These are phyloP conservation scores for Pandion haliaetus DNA, from an alignment of 2,113 vertebrate genomes.

Conservation along the genomic window DNA sequence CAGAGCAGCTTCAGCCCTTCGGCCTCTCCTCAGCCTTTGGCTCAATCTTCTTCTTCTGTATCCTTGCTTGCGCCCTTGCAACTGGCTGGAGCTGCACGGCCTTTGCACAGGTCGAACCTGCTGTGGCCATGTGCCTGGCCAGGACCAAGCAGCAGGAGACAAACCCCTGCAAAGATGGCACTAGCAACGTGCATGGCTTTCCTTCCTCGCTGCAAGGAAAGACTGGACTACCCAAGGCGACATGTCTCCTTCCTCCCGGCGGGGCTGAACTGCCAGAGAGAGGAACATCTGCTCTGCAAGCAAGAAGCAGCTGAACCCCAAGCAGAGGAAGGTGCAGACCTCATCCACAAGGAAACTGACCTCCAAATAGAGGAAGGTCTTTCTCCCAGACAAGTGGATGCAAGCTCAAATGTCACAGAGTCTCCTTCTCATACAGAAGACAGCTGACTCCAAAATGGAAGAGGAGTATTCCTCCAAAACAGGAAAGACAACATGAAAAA, in stretches of 20 bases:
- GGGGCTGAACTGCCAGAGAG: not conserved
- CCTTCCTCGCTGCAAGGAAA: not conserved
- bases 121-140: not conserved
- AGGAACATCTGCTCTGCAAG: too few species aligned
- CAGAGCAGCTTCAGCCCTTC: not conserved
- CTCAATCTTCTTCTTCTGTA: not conserved
- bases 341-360: not conserved
- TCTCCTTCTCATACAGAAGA: not conserved
- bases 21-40: not conserved
- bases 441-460: not conserved
- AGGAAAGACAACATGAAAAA: not conserved
- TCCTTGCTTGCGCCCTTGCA: not conserved
- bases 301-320: not conserved
- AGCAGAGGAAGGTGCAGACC: not conserved
- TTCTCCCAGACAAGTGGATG: not conserved
- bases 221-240: too few species aligned
- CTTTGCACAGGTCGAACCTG: not conserved
- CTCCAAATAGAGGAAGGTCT: not conserved
- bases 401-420: not conserved
- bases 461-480: not conserved
- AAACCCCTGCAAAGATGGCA: not conserved
- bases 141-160: not conserved
- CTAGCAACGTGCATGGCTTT: not conserved
- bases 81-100: not conserved
- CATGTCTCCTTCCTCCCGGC: not conserved